These are phyloP conservation scores for Ciona savignyi DNA, from an alignment of 23 tunicate genomes.

Conservation along the genomic window DNA sequence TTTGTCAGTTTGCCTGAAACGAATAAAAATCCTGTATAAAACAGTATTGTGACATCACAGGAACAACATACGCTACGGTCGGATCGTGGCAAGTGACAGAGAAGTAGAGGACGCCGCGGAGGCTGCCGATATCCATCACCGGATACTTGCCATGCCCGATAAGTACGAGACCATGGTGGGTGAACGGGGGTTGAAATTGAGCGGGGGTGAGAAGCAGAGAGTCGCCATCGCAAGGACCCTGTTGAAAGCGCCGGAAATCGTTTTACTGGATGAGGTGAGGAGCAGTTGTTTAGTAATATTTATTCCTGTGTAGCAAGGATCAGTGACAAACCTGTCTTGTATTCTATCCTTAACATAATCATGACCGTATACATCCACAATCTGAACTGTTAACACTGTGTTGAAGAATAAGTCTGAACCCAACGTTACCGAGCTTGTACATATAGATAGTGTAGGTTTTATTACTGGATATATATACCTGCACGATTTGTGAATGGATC, in stretches of 20 bases:
- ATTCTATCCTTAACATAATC: too few relatives aligned
- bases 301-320: too few relatives aligned
- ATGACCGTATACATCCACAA: too few relatives aligned
- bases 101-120: conserved; percentile 80
- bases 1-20: too few relatives aligned
- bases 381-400: too few relatives aligned
- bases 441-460: too few relatives aligned
- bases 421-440: too few relatives aligned
- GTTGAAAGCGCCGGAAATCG: conserved; percentile 82
- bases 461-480: too few relatives aligned
- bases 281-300: background rate
- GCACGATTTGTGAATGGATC: too few relatives aligned
- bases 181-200: conserved; percentile 87
- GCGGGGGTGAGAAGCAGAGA: conserved; percentile 97
- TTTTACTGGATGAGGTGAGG: conserved; percentile 79
- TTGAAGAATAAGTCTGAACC: too few relatives aligned
- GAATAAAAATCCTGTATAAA: too few relatives aligned
- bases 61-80: conserved; percentile 89
- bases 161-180: conserved; percentile 85
- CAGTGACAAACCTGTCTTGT: too few relatives aligned
- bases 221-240: conserved; percentile 95
- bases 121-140: conserved; percentile 78
- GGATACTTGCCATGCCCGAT: conserved; percentile 77
- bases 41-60: conserved; percentile 24
- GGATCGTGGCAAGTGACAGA: conserved; percentile 57